Conservation (phyloP, 2,113 vertebrate species). For the Megaleporinus macrocephalus region DNA sequence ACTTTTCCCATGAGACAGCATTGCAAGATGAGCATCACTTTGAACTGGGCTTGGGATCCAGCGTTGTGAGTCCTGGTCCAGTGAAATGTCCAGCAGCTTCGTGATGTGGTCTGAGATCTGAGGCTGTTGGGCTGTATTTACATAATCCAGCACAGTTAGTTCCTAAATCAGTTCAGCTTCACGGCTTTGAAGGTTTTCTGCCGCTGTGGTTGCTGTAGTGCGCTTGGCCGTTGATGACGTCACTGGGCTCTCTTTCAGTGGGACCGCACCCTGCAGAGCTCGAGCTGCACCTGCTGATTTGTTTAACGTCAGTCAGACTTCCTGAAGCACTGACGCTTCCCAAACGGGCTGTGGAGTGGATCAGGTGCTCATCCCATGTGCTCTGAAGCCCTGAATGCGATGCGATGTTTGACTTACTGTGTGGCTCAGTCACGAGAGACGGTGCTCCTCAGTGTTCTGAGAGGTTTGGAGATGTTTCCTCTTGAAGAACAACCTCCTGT, state of each 20-base stretch:
- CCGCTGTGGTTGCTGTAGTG: too few species aligned
- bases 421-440: background rate
- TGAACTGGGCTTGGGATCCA: background rate
- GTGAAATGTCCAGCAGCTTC: background rate
- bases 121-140: background rate
- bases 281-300: slow-evolving; percentile 17
- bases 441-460: too few species aligned
- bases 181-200: too few species aligned
- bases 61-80: background rate
- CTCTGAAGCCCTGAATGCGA: too few species aligned
- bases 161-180: too few species aligned
- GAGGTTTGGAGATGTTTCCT: background rate
- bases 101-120: background rate
- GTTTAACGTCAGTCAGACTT: background rate
- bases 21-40: too few species aligned
- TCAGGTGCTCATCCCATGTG: background rate
- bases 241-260: background rate
- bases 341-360: background rate
- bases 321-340: background rate
- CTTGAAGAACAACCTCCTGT: background rate
- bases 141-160: background rate
- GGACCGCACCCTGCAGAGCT: background rate
- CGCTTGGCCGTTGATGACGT: background rate
- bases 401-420: background rate
- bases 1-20: too few species aligned